Percentiles rank a stretch among this genome's conserved stretches.
Conservation (phyloP, 2,888 invertebrate genomes). For the Eumerus sabulonum region DNA sequence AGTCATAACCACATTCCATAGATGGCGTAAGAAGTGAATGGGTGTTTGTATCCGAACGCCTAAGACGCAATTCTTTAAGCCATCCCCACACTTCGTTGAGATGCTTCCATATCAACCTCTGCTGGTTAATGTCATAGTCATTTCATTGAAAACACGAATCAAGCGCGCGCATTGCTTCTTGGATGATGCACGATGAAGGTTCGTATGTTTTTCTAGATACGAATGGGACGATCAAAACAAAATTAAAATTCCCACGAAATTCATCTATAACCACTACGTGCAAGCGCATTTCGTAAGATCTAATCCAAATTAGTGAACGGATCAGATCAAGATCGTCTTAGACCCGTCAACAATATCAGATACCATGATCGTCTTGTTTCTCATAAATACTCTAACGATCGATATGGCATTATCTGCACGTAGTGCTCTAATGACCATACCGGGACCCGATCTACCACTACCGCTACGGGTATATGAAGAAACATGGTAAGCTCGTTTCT, state of each 20-base stretch:
- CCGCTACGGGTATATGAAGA: no score
- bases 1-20: no score
- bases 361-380: slow-evolving; percentile 24
- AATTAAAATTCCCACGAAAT: slow-evolving; percentile 52
- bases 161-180: no score
- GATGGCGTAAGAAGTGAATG: no score
- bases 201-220: slow-evolving; percentile 34
- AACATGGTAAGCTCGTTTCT: no score
- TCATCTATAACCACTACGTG: slow-evolving; percentile 10
- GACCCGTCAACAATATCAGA: slow-evolving; percentile 16
- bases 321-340: not conserved
- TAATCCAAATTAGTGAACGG: slow-evolving; percentile 15
- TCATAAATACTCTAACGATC: slow-evolving; percentile 39
- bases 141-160: no score
- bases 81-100: no score
- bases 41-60: no score
- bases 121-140: no score
- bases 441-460: not conserved
- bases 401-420: slow-evolving; percentile 7
- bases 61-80: no score
- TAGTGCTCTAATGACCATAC: slow-evolving; percentile 26
- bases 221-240: slow-evolving; percentile 39
- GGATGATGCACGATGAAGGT: no score
- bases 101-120: no score
- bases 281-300: slow-evolving; percentile 33